A percentile compares a stretch with the other conserved stretches of the same genome.
Evolutionary conservation across 2,888 invertebrate species (phyloP).

Genomic region (Dendrolimus houi): DNA sequence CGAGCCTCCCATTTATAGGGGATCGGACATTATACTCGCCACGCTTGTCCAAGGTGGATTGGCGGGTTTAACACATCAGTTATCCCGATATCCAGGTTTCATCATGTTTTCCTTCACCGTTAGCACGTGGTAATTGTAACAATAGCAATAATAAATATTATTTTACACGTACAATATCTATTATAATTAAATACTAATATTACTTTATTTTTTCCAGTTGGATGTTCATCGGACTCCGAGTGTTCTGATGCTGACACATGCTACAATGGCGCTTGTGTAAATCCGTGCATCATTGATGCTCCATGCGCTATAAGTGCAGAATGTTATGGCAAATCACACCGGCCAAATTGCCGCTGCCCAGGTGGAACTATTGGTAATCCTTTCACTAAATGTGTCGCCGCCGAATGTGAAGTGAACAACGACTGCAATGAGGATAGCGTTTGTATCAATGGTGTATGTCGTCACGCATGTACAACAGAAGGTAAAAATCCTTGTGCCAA

Average conservation of each 20-base stretch:
- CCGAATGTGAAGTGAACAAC: conserved; percentile 86
- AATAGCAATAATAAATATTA: no score
- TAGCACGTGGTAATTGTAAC: no score
- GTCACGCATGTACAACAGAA: conserved; percentile 84
- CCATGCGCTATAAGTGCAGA: conserved; percentile 90
- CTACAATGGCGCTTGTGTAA: conserved; percentile 87
- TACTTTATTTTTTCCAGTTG: conserved; percentile 73
- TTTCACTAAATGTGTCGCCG: conserved; percentile 83
- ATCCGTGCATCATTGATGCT: conserved; percentile 86
- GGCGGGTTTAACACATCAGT: no score
- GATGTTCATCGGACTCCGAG: conserved; percentile 88
- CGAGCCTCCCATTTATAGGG: no score
- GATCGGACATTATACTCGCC: no score
- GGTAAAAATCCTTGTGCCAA: conserved; percentile 85
- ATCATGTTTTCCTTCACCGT: no score
- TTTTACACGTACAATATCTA: no score
- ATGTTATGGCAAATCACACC: conserved; percentile 88
- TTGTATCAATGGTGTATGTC: conserved; percentile 83
- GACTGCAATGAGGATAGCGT: conserved; percentile 87
- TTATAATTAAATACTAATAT: no score
- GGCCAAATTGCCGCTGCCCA: conserved; percentile 87
- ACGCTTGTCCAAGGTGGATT: no score
- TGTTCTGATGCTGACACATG: conserved; percentile 89
- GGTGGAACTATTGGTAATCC: conserved; percentile 87
- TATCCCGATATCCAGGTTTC: no score